Conservation (phyloP, 2,888 invertebrate genomes). For the Hirudinaria manillensis region DNA sequence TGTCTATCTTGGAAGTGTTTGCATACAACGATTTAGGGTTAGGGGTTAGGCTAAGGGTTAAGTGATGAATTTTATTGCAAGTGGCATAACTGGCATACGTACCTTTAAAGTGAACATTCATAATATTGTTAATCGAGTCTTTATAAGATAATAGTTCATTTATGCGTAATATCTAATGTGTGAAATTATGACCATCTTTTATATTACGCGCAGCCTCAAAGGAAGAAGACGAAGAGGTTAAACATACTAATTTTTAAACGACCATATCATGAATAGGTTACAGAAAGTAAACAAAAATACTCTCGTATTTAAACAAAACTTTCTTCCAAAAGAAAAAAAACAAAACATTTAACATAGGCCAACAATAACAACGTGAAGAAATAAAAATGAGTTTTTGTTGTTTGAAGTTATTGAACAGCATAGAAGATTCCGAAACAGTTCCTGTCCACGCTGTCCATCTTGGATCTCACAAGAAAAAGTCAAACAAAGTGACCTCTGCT, state of each 20-base stretch:
- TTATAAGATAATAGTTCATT: too few species aligned
- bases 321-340: too few species aligned
- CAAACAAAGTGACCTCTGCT: not conserved
- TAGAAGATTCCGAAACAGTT: not conserved
- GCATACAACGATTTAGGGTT: too few species aligned
- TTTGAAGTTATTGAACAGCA: not conserved
- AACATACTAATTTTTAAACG: not conserved
- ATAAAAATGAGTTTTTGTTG: not conserved
- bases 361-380: not conserved
- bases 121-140: too few species aligned
- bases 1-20: not conserved
- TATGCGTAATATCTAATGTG: too few species aligned
- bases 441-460: constrained; percentile 27
- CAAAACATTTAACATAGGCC: too few species aligned
- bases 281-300: too few species aligned
- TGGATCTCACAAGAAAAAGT: constrained; percentile 16
- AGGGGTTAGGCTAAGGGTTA: too few species aligned
- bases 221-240: constrained; percentile 9
- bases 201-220: not conserved
- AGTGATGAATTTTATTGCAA: too few species aligned
- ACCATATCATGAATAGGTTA: too few species aligned
- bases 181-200: too few species aligned
- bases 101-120: not conserved
- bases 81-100: not conserved
- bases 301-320: too few species aligned